A percentile compares a stretch with the other conserved stretches of the same genome.
Evolutionary conservation across 2,888 invertebrate genomes (phyloP).

Genomic region (Hermodice carunculata): DNA sequence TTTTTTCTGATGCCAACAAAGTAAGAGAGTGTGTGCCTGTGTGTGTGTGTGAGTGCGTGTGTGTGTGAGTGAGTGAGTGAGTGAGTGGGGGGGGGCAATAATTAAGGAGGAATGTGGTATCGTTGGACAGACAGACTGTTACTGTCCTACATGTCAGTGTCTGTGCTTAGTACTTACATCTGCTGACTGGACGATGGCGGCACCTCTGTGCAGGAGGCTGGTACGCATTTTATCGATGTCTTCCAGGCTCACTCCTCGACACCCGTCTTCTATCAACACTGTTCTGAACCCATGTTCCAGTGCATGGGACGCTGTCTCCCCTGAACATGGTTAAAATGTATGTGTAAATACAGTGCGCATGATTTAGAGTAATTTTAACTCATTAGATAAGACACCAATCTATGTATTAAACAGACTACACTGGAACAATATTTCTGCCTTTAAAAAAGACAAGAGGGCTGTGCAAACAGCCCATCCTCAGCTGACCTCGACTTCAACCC

Average conservation of each 20-base stretch:
- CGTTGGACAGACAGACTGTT: too few relatives aligned
- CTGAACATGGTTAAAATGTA: constrained; percentile 68
- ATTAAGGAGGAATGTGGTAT: too few relatives aligned
- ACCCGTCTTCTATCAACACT: constrained; percentile 89
- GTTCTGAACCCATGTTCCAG: constrained; percentile 92
- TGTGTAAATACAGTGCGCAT: not conserved
- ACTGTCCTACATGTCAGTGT: too few relatives aligned
- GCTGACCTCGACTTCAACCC: too few relatives aligned
- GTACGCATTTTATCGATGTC: constrained; percentile 88
- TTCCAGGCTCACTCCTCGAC: constrained; percentile 86
- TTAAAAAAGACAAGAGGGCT: too few relatives aligned
- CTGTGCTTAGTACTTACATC: constrained; percentile 77
- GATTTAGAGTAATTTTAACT: not conserved
- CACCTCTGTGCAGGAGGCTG: constrained; percentile 81
- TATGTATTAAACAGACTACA: not conserved
- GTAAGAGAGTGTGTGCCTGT: too few relatives aligned
- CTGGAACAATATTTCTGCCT: not conserved
- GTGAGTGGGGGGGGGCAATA: too few relatives aligned
- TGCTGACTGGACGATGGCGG: constrained; percentile 84
- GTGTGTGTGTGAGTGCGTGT: too few relatives aligned
- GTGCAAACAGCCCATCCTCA: too few relatives aligned
- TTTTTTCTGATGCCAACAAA: too few relatives aligned
- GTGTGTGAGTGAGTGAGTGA: too few relatives aligned
- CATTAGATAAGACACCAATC: not conserved
- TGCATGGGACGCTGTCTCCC: constrained; percentile 89